Percentiles rank a stretch among this genome's conserved stretches.
Evolutionary conservation across 2,113 vertebrate species (phyloP).

Genomic region (Platysternon megacephalum): DNA sequence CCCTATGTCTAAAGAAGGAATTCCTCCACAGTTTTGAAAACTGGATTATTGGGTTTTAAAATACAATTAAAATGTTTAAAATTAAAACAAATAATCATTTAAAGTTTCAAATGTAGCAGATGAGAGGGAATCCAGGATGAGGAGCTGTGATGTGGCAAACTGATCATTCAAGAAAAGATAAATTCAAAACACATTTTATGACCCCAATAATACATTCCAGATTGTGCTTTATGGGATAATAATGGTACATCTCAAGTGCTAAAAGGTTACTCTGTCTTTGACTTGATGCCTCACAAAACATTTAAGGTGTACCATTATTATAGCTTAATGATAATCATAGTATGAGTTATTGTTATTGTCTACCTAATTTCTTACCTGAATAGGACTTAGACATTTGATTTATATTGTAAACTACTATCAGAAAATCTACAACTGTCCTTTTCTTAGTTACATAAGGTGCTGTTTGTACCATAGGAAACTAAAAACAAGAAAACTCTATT

Average conservation of each 20-base stretch:
- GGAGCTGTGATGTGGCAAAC: slow-evolving; percentile 32
- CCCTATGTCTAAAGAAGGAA: neutral
- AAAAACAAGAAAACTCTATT: slow-evolving; percentile 43
- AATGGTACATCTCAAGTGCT: neutral
- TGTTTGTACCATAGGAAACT: slow-evolving; percentile 51
- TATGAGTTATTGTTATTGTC: neutral
- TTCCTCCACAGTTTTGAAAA: neutral
- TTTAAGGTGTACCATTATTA: neutral
- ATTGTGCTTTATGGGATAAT: slow-evolving; percentile 6
- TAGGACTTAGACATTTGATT: slow-evolving; percentile 30
- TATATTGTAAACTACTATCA: slow-evolving; percentile 47
- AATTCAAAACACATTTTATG: slow-evolving; percentile 17
- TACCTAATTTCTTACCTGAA: slow-evolving; percentile 45
- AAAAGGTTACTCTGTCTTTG: slow-evolving; percentile 29
- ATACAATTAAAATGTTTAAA: slow-evolving; percentile 10
- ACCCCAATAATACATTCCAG: slow-evolving; percentile 50
- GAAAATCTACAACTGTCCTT: slow-evolving; percentile 31
- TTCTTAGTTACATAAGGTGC: slow-evolving; percentile 45
- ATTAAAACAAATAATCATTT: neutral
- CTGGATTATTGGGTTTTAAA: slow-evolving; percentile 17
- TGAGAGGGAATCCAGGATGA: slow-evolving; percentile 21
- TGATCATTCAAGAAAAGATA: slow-evolving; percentile 42
- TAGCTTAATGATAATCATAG: accelerated
- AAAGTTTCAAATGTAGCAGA: slow-evolving; percentile 34
- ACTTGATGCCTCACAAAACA: neutral